Evolutionary conservation across 2,797 vertebrate genomes (phyloP).

Genomic region (Smutsia gigantea): DNA sequence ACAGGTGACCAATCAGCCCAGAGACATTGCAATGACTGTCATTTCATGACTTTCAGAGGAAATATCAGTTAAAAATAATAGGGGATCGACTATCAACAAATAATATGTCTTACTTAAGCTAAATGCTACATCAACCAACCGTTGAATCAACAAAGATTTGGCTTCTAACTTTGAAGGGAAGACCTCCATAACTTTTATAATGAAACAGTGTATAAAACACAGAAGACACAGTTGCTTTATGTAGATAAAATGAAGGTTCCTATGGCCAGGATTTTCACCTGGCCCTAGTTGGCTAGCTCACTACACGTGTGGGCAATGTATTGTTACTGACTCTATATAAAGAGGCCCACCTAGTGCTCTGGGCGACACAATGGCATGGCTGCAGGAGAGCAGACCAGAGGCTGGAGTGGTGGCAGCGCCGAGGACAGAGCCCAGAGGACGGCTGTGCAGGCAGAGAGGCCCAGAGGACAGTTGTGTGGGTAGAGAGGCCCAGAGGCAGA

Average conservation of each 20-base stretch:
- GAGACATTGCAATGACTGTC: not conserved
- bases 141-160: slow-evolving; percentile 15
- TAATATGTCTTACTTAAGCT: slow-evolving; percentile 27
- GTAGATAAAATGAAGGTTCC: not conserved
- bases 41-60: not conserved
- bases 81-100: slow-evolving; percentile 4
- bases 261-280: too few species aligned
- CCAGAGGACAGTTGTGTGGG: too few species aligned
- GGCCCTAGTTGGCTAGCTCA: too few species aligned
- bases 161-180: slow-evolving; percentile 9
- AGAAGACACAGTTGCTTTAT: not conserved
- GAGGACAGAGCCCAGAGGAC: too few species aligned
- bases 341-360: too few species aligned
- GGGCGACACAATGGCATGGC: too few species aligned
- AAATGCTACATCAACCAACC: slow-evolving; percentile 15
- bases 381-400: too few species aligned
- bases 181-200: not conserved
- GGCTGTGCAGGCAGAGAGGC: too few species aligned
- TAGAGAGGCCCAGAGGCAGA: too few species aligned
- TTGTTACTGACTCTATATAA: too few species aligned
- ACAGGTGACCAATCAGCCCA: not conserved
- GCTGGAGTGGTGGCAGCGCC: too few species aligned
- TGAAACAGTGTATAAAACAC: not conserved
- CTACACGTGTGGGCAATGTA: too few species aligned
- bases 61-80: not conserved